Conservation (phyloP, 2,797 vertebrate species). For the Thripadectes ignobilis region DNA sequence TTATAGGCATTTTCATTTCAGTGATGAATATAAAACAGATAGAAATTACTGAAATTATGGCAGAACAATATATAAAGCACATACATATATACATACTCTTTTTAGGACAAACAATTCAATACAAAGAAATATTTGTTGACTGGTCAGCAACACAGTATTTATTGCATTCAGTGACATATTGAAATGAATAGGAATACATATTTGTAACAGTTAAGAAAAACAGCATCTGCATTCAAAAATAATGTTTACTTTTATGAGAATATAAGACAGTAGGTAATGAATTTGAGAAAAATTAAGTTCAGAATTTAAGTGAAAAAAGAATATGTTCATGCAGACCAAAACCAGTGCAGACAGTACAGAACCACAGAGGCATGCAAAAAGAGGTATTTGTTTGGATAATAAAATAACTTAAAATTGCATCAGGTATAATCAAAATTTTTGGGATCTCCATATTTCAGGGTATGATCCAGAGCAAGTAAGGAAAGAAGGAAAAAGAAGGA, state of each 20-base stretch:
- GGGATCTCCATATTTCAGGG: not conserved
- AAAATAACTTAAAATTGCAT: not conserved
- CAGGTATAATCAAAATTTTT: not conserved
- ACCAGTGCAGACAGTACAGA: not conserved
- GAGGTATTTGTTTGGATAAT: not conserved
- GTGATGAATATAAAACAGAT: not conserved
- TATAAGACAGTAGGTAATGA: not conserved
- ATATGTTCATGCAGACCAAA: not conserved
- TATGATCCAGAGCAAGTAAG: not conserved
- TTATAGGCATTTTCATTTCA: not conserved
- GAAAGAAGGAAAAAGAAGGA: no score
- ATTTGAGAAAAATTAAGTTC: not conserved
- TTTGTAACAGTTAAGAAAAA: not conserved
- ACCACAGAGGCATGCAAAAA: not conserved
- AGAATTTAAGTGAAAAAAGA: not conserved
- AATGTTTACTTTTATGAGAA: not conserved
- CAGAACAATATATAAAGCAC: not conserved
- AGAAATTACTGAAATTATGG: not conserved
- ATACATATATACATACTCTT: fast-evolving
- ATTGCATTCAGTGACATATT: not conserved
- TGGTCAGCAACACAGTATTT: not conserved
- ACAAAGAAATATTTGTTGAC: not conserved
- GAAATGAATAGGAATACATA: not conserved
- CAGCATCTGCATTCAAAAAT: not conserved
- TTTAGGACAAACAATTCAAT: not conserved